Base-by-base conservation (phyloP, 2,888 invertebrate genomes). In the Marasmarcha lunaedactyla region DNA sequence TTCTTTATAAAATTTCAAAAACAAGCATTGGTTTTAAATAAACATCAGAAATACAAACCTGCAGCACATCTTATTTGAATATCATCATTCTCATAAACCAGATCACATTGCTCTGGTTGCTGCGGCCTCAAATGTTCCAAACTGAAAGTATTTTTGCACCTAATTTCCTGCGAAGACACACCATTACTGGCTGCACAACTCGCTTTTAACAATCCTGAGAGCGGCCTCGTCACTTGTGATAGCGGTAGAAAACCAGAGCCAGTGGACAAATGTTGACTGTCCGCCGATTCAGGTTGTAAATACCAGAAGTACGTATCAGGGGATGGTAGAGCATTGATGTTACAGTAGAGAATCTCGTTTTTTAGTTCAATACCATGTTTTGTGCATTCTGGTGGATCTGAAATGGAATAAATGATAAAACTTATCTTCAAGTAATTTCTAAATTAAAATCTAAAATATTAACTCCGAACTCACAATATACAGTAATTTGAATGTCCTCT, bases 261-360 rank as follows among this genome's bases (percentile, higher is more conserved):
- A 0, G 79, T 77, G 0, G 79, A 79, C 1, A 81, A 46, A 20
- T 77, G 73, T 44, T 81, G 78, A 5, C 64, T 48, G 14, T 79
- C 77, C 33, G 69, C 67, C 13, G 66, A 76, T 0, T 59, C 45
- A 0, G 71, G 68, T 42, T 72, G 72, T 10, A 79, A 58, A 47
- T 78, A 74, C 83, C 83, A 83, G 60, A 76, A 71, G 51, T 51
- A 83, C 0, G 76, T 77, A 48, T 78, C 79, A 0, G 83, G 74
- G 1, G 49, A 33, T 7, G 83, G 83, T 13, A 73, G 49, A 0
- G 74, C 70, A 14, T 59, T 62, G 3, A 78, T 70, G 46, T 71
- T 65, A 50, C 83, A 83, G 45, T 61, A 62, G 27, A 81, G 53
- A 0, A 67, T 65, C 47, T 81, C 79, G 44, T 71, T 71, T n/a